Evolutionary conservation across 35 echinoderm and acorn worm genomes (phyloP), one percentile per base, ranked within the genome.

Genomic region (Strongylocentrotus purpuratus): DNA sequence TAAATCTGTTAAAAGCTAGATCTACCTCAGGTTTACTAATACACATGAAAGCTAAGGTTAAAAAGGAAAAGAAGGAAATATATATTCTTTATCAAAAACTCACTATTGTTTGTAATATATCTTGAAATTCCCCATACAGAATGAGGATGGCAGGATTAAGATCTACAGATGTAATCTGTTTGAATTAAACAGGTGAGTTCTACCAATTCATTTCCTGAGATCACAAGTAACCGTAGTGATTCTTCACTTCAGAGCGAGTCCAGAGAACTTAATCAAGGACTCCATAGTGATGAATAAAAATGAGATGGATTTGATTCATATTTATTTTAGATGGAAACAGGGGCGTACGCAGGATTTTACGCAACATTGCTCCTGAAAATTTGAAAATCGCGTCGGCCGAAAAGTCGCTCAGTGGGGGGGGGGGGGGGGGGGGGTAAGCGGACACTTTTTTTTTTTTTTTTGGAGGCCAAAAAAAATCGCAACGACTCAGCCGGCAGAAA

Each of bases 141-240:
- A 22, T 46, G 45, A 88, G 31, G 87, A 88, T 35, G 9, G 32
- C 32, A 88, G 87, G 87, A 88, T 88, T 15, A 88, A 33, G 87
- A 88, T 88, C 31, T 88, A 88, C 87, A 13, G 18, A 9, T 88
- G 87, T 88, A 46, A 88, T 88, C 45, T 88, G 2, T 88, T 88
- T 88, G 87, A 41, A 88, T 46, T 88, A 12, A 88, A 88, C 87
- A 88, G 87, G 87, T 88, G 45, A 70, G 61, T 70, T 88, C 87
- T 17, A 32, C 12, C 12, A 22, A 41, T 88, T 88, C 7, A 41
- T 41, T 33, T 88, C 6, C 33, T 41, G 6, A 41, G 17, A 46
- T 88, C 4, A 35, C 0, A 20, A 31, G 31, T 88, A 5, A 25
- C 32, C 85, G 7, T 86, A 17, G 25, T 33, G 32, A 31, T 86